Evolutionary conservation across 2,888 invertebrate genomes (phyloP).

Genomic region (Halictus quadricinctus): DNA sequence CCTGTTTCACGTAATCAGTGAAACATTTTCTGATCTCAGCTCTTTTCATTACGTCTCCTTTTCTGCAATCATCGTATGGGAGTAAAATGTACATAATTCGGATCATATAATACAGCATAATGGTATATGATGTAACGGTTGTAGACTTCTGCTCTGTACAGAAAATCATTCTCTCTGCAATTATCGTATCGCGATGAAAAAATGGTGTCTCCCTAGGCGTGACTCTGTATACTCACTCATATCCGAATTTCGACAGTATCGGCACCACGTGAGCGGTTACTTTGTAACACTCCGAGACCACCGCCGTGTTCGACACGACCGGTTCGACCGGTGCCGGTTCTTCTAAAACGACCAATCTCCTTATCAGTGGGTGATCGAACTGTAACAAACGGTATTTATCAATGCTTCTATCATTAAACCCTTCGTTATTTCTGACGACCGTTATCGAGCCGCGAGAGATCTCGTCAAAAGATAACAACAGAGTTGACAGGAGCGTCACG

Average conservation of each 20-base stretch:
- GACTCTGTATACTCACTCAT: conserved; percentile 80
- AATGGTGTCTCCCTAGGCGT: conserved; percentile 1
- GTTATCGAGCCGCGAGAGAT: neutral
- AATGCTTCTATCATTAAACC: neutral
- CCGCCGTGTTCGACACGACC: conserved; percentile 82
- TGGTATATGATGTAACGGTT: conserved; percentile 57
- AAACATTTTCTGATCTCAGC: conserved; percentile 87
- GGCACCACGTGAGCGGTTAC: conserved; percentile 87
- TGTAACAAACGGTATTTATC: conserved; percentile 58
- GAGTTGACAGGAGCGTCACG: neutral
- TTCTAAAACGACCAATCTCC: conserved; percentile 82
- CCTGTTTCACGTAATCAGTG: conserved; percentile 88
- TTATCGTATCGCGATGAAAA: conserved; percentile 49
- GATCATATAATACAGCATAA: conserved; percentile 63
- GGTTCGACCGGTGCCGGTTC: conserved; percentile 70
- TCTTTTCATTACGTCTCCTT: conserved; percentile 86
- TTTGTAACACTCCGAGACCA: conserved; percentile 87
- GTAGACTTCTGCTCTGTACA: conserved; percentile 60
- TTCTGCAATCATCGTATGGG: conserved; percentile 78
- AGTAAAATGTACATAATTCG: conserved; percentile 60
- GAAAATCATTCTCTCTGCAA: conserved; percentile 59
- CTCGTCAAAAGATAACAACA: neutral
- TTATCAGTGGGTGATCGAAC: conserved; percentile 84
- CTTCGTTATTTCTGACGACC: neutral
- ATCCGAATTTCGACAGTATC: conserved; percentile 85